Evolutionary conservation across 2,113 vertebrate genomes (phyloP).

Genomic region (Dasypus novemcinctus): DNA sequence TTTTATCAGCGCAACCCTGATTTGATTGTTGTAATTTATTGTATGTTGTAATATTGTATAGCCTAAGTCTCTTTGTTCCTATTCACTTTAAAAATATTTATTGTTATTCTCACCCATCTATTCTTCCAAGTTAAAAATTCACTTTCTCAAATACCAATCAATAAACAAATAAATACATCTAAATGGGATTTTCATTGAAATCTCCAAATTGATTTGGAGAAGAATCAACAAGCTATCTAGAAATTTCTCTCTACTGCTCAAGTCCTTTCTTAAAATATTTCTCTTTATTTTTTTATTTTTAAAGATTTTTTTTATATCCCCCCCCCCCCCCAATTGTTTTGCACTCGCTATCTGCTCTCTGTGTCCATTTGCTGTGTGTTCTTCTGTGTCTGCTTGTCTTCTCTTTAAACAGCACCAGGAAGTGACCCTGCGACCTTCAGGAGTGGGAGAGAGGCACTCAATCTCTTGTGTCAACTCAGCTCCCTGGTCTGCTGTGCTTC

Average conservation of each 20-base stretch:
- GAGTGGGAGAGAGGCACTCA: too few relatives aligned
- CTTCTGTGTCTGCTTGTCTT: too few relatives aligned
- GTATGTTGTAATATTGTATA: not conserved
- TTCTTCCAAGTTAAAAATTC: slow-evolving; percentile 30
- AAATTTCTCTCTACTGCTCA: slow-evolving; percentile 27
- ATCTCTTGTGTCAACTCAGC: too few relatives aligned
- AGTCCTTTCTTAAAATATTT: slow-evolving; percentile 45
- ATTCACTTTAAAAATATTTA: slow-evolving; percentile 19
- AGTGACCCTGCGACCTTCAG: too few relatives aligned
- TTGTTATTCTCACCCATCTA: not conserved
- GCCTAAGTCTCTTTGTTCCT: not conserved
- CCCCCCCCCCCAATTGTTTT: too few relatives aligned
- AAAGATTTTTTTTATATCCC: too few relatives aligned
- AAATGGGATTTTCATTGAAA: not conserved
- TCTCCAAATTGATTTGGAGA: slow-evolving; percentile 8
- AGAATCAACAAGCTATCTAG: not conserved
- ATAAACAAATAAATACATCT: slow-evolving; percentile 39
- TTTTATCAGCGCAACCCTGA: not conserved
- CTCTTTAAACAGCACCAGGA: too few relatives aligned
- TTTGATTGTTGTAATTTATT: not conserved
- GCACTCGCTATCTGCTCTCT: too few relatives aligned
- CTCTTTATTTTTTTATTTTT: too few relatives aligned
- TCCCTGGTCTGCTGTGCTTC: too few relatives aligned
- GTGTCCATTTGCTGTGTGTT: too few relatives aligned
- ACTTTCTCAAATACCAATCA: not conserved